Evolutionary conservation across 1,140 invertebrate genomes (phyloP).

Genomic region (Pararge aegeria): DNA sequence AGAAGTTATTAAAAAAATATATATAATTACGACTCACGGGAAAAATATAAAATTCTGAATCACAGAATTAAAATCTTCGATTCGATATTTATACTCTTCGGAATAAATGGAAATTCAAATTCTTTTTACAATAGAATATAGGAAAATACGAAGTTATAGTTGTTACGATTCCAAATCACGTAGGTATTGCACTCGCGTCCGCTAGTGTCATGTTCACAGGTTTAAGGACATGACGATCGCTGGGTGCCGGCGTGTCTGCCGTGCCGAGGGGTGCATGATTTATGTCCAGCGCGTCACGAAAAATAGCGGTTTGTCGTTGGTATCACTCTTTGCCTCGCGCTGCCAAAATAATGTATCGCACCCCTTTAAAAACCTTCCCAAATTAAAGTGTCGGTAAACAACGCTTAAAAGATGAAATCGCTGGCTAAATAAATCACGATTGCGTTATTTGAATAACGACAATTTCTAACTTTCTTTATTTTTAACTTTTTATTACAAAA

Average conservation of each 20-base stretch:
- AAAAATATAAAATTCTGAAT: too few species aligned
- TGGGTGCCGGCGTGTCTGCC: constrained; percentile 55
- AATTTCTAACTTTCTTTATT: background rate
- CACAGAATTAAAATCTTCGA: too few species aligned
- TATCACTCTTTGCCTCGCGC: constrained; percentile 55
- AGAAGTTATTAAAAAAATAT: too few species aligned
- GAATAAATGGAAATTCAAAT: background rate
- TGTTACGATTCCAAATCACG: background rate
- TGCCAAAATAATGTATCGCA: constrained; percentile 12
- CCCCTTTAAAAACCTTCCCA: constrained; percentile 5
- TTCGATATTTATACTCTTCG: too few species aligned
- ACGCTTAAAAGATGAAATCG: constrained; percentile 8
- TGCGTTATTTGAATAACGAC: background rate
- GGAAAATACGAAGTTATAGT: background rate
- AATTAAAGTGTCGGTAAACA: constrained; percentile 12
- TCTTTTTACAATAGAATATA: constrained; percentile 6
- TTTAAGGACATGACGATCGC: constrained; percentile 35
- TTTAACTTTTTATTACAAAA: background rate
- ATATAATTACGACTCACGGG: too few species aligned
- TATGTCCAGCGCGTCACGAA: constrained; percentile 58
- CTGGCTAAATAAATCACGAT: constrained; percentile 3
- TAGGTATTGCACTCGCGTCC: constrained; percentile 11
- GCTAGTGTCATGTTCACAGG: constrained; percentile 22
- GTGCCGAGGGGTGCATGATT: constrained; percentile 61
- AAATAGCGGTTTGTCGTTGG: constrained; percentile 69